phyloP scores from a whole-genome alignment of 2,888 invertebrate genomes.

The Rhyacophila evoluta region DNA sequence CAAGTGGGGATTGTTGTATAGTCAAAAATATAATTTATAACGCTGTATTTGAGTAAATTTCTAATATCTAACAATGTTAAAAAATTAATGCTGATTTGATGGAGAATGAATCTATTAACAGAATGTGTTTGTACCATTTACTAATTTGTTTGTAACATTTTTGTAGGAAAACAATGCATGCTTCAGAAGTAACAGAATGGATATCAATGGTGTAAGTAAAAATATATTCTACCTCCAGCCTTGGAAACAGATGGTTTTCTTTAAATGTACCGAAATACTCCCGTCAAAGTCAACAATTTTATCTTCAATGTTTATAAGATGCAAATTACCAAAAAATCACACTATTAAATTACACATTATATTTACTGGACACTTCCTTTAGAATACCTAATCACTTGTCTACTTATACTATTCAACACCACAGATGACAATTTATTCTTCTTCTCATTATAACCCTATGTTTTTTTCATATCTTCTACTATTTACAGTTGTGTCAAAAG shows the following conservation, averaged over 20 bases:
- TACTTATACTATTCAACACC: no score
- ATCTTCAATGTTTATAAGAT: no score
- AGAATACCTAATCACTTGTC: no score
- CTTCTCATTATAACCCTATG: no score
- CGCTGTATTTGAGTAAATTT: no score
- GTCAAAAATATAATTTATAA: neutral
- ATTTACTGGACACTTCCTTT: no score
- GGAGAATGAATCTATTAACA: slow-evolving; percentile 32
- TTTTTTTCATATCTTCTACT: no score
- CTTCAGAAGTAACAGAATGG: slow-evolving; percentile 60
- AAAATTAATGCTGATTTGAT: neutral
- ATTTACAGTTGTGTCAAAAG: no score
- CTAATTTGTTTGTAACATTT: slow-evolving; percentile 28
- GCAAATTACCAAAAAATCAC: no score
- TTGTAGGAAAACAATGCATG: slow-evolving; percentile 59
- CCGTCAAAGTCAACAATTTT: neutral
- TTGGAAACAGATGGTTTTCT: neutral
- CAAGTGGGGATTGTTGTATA: no score
- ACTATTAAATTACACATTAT: no score
- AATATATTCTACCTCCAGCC: neutral
- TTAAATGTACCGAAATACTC: neutral
- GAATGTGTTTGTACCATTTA: slow-evolving; percentile 30
- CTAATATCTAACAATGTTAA: neutral
- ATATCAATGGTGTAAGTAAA: slow-evolving; percentile 51
- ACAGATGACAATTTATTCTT: no score